Evolutionary conservation across 2,113 vertebrate genomes (phyloP).

Genomic region (Chionodraco myersi): DNA sequence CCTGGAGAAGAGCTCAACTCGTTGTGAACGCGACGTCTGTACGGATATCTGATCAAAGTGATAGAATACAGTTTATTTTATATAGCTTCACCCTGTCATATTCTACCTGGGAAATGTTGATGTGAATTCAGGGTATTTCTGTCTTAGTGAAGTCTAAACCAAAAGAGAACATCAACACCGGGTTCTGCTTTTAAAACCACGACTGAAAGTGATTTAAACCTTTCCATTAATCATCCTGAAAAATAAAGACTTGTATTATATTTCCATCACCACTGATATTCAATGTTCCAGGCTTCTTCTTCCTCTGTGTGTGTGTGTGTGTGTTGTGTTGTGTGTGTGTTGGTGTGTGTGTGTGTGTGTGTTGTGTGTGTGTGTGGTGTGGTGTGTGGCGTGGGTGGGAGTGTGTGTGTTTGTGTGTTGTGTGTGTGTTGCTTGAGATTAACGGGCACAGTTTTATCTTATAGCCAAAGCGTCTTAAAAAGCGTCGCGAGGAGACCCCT

Average conservation of each 20-base stretch:
- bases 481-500: slow-evolving; percentile 79
- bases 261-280: slow-evolving; percentile 60
- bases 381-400: too few species aligned
- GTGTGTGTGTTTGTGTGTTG: slow-evolving; percentile 28
- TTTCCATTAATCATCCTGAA: slow-evolving; percentile 67
- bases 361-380: too few species aligned
- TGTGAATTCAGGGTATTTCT: slow-evolving; percentile 26
- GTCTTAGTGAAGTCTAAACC: slow-evolving; percentile 19
- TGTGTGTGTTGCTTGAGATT: slow-evolving; percentile 79
- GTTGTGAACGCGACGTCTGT: too few species aligned
- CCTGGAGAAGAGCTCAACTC: neutral
- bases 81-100: neutral
- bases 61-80: neutral
- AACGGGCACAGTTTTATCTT: slow-evolving; percentile 81
- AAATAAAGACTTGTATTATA: slow-evolving; percentile 67
- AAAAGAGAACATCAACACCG: slow-evolving; percentile 35
- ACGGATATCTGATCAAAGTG: neutral
- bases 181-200: slow-evolving; percentile 46
- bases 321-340: too few species aligned
- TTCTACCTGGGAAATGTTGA: slow-evolving; percentile 3
- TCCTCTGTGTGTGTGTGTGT: too few species aligned
- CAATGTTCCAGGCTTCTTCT: slow-evolving; percentile 53
- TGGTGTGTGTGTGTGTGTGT: too few species aligned
- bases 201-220: slow-evolving; percentile 49
- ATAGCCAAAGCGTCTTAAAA: too few species aligned